Evolutionary conservation across 2,888 invertebrate species (phyloP), one percentile per base, ranked within the genome.

Genomic region (Protodeltote pygarga): DNA sequence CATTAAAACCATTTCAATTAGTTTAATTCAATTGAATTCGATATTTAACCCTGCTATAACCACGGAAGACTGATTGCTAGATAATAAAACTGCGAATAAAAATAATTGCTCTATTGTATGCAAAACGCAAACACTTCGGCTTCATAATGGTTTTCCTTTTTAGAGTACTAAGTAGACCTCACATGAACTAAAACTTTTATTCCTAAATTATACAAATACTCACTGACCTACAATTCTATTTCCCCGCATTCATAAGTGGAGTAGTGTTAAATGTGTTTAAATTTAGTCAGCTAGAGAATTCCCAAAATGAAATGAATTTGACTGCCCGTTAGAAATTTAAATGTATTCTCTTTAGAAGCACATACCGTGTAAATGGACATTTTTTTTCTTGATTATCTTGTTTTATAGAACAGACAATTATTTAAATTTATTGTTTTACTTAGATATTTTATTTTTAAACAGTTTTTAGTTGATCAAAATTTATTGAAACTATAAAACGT

Each of bases 131-230:
- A 80, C 77, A 75, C 55, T 87, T 83, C 70, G 67, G 65, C 49
- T 47, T 71, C 64, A 70, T 87, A 85, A 85, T 83, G 75, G 79
- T 63, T 65, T 35, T 64, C 80, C 81, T 72, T 83, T 67, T 85
- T 82, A 73, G 83, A 75, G 78, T 87, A 85, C 86, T 80, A 85
- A 89, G 80, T 83, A 77, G 90, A 87, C 90, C 89, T 64, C 90
- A 89, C 88, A 84, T 70, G 75, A 69, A 23, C 31, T 24, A 52
- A 31, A 23, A 46, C 15, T 24, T 10, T 16, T 39, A n/a, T 21
- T 24, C 32, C 38, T 39, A 28, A 39, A 39, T 53, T 32, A 16
- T 5, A n/a, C 16, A 38, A 11, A 10, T 10, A 23, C 21, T 11
- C 19, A 37, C n/a, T 63, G 42, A 58, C 59, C 59, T 17, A 63